Evolutionary conservation across 30 jellyfish, hydroid and myxozoan genomes (phyloP), one percentile per base, ranked within the genome.

Genomic region (Aurelia aurita complex sp. Pacific): DNA sequence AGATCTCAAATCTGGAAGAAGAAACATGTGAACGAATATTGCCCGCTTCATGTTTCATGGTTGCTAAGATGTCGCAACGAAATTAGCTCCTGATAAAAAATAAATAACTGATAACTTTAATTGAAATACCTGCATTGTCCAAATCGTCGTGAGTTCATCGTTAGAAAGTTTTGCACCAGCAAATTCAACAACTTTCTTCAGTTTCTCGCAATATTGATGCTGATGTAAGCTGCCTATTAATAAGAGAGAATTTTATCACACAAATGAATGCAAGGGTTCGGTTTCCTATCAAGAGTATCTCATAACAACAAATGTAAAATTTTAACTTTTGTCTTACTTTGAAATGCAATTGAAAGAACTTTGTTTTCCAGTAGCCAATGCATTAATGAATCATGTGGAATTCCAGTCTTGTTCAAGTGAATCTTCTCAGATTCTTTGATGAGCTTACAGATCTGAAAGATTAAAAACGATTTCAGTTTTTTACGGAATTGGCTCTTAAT

Each of bases 331-430:
- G 52, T 46, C 94, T 40, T 74, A 91, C 98, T 92, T 66, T 87
- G 82, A 82, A 92, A 92, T 2, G 98, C 98, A 15, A 92, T 82
- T 2, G 98, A 92, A 10, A 92, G 87, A 3, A 92, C 94, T 82
- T 92, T 92, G 88, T 92, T 88, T 32, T 92, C 98, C 69, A 92
- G 79, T 75, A 92, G 55, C 98, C 98, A 92, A 33, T 83, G 95
- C 82, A 87, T 70, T 62, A 92, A 65, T 59, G 66, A 83, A 80
- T 87, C 98, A 18, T 79, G 83, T 16, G 94, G 66, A 13, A 85
- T 76, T 19, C 75, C 86, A 9, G 94, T 86, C 52, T 75, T 87
- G 67, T 69, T 67, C n/a, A 80, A 64, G 23, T 87, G 83, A 14
- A 38, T 36, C 61, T 60, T 75, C 67, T 92, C 98, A 38, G 97